Evolutionary conservation across 2,888 invertebrate genomes (phyloP).

Genomic region (Podotricha telesiphe): DNA sequence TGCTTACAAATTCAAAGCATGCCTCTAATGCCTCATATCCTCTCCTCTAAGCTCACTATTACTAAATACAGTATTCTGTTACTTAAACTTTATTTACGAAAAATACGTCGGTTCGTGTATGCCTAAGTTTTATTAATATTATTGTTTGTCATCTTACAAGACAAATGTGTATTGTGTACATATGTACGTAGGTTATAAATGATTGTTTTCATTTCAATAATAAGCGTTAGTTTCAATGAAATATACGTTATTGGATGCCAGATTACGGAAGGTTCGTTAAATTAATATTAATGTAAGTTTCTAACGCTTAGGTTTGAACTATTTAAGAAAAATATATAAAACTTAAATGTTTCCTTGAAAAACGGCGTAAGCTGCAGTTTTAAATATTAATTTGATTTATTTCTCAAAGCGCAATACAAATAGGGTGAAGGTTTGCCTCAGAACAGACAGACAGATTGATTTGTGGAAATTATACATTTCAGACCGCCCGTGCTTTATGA

Average conservation of each 20-base stretch:
- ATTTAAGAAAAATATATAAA: too few relatives aligned
- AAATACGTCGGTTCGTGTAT: neutral
- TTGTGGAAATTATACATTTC: slow-evolving; percentile 65
- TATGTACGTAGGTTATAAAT: too few relatives aligned
- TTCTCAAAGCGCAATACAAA: slow-evolving; percentile 12
- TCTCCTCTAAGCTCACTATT: neutral
- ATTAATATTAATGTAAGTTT: too few relatives aligned
- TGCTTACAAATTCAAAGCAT: slow-evolving; percentile 28
- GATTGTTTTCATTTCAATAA: too few relatives aligned
- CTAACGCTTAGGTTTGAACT: too few relatives aligned
- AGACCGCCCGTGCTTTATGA: slow-evolving; percentile 40
- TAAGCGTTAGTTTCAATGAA: too few relatives aligned
- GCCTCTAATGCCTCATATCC: neutral
- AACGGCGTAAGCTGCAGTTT: slow-evolving; percentile 4
- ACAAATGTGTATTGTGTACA: too few relatives aligned
- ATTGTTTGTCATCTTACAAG: too few relatives aligned
- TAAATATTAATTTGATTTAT: slow-evolving; percentile 18
- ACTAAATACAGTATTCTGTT: neutral
- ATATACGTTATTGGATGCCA: too few relatives aligned
- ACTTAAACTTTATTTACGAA: neutral
- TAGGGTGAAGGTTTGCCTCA: slow-evolving; percentile 18
- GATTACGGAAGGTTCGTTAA: too few relatives aligned
- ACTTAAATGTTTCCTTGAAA: neutral
- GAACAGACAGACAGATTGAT: slow-evolving; percentile 51
- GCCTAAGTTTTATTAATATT: neutral